phyloP scores from a whole-genome alignment of 1,140 invertebrate genomes.

The Apis florea region DNA sequence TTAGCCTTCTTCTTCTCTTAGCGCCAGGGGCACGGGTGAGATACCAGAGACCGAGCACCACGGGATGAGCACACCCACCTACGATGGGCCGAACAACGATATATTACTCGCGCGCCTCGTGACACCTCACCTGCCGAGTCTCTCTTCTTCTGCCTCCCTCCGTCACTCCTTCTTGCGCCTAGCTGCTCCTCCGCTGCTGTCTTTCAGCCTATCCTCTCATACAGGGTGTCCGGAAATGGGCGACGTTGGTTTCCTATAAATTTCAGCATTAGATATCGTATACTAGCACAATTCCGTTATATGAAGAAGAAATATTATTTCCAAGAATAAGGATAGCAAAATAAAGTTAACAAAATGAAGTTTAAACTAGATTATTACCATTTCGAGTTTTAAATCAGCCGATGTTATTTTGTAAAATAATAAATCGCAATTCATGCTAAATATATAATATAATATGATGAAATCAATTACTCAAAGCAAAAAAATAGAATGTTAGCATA shows the following conservation, averaged over 20 bases:
- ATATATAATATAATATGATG: too few relatives aligned
- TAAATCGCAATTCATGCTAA: too few relatives aligned
- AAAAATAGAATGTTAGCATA: too few relatives aligned
- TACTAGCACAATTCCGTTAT: too few relatives aligned
- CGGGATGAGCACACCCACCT: constrained; percentile 71
- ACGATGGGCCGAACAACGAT: constrained; percentile 74
- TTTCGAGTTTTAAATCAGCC: too few relatives aligned
- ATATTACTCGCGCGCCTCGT: constrained; percentile 79
- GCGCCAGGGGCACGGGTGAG: constrained; percentile 70
- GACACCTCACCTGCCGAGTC: constrained; percentile 79
- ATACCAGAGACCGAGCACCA: constrained; percentile 52
- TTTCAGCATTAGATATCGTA: too few relatives aligned
- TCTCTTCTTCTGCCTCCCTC: constrained; percentile 48
- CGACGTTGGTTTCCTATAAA: not conserved
- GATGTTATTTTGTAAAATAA: too few relatives aligned
- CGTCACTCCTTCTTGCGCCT: constrained; percentile 20
- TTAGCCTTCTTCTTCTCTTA: constrained; percentile 67
- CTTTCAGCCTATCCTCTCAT: constrained; percentile 1
- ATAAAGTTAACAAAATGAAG: too few relatives aligned
- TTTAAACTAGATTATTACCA: too few relatives aligned
- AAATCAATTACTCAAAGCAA: too few relatives aligned
- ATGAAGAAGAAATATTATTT: too few relatives aligned
- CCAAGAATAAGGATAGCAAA: too few relatives aligned
- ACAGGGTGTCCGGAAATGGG: constrained; percentile 14
- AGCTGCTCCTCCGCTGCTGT: constrained; percentile 17